Evolutionary conservation across 2,113 vertebrate genomes (phyloP), one percentile per base, ranked within the genome.

Genomic region (Toxotes jaculatrix): DNA sequence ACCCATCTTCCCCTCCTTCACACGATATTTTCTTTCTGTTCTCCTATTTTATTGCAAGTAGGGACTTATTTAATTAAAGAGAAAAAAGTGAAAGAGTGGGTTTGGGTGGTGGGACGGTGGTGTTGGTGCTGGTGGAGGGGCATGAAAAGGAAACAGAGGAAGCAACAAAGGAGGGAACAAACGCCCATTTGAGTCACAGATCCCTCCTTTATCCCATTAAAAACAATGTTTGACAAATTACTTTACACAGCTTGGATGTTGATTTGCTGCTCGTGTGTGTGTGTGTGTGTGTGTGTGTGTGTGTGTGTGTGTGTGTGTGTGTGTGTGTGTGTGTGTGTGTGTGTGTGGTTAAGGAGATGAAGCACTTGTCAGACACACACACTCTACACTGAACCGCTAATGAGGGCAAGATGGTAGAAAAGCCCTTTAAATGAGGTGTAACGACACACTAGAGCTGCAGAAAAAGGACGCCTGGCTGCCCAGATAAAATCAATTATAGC

Each of bases 141-240:
- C 61, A 64, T 40, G 64, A 64, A 49, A 38, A 68, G 61, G 17
- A 85, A 83, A 88, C 64, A 82, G 59, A 75, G 43, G 74, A 76
- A 79, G 86, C 77, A 90, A 94, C 84, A 93, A 94, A 93, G 82
- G 77, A 86, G 87, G 80, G 78, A 91, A 87, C 73, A 84, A 88
- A 84, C 45, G 19, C 65, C 79, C 83, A 62, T 91, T 88, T 90
- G 89, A 89, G 91, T 89, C 91, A 74, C 87, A 63, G 59, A 86
- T 82, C 85, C 81, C 81, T 86, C 81, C 4, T 47, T 92, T 53
- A 72, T 87, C 89, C 91, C 84, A 89, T 94, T 93, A 93, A 92
- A 86, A 87, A 63, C 76, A 90, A 62, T 94, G 93, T 94, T 92
- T 92, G 93, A 95, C 94, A 95, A 95, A 95, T 94, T 79, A 94